Conservation (phyloP, 2,888 invertebrate species). For the Phasia obesa region DNA sequence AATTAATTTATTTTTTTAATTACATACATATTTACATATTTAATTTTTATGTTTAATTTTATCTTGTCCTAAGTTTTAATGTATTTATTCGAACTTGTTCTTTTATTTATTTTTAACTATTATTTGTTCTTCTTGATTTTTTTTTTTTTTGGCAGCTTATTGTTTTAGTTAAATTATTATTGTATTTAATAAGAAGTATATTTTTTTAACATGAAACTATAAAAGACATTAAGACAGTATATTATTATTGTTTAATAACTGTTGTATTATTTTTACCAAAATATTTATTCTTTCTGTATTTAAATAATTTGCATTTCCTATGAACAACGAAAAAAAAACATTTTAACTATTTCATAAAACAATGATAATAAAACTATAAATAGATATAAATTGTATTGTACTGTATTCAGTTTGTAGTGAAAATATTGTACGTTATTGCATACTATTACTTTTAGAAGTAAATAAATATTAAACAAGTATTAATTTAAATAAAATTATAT, state of each 20-base stretch:
- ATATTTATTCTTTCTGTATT: conserved; percentile 42
- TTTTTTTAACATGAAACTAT: conserved; percentile 36
- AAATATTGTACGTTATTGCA: conserved; percentile 59
- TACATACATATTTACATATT: background rate
- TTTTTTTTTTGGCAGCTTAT: conserved; percentile 34
- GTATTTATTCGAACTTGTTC: conserved; percentile 21
- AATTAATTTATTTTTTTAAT: conserved; percentile 40
- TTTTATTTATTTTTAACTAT: conserved; percentile 51
- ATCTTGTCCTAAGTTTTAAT: conserved; percentile 52
- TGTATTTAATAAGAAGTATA: conserved; percentile 56
- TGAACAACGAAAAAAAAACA: conserved; percentile 59
- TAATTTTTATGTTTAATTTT: conserved; percentile 8
- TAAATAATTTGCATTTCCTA: conserved; percentile 44
- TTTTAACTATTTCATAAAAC: conserved; percentile 30
- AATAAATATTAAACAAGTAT: conserved; percentile 63
- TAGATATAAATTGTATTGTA: no score
- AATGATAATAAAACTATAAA: no score
- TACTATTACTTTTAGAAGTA: conserved; percentile 59
- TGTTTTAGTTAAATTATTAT: conserved; percentile 39
- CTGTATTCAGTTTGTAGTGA: conserved; percentile 43
- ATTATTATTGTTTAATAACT: conserved; percentile 40
- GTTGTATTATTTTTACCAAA: conserved; percentile 56
- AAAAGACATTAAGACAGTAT: conserved; percentile 59
- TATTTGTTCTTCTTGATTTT: conserved; percentile 28
- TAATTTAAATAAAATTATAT: conserved; percentile 47